Percentiles rank a stretch among this genome's conserved stretches.
Evolutionary conservation across 2,797 vertebrate genomes (phyloP).

Genomic region (Varecia variegata): DNA sequence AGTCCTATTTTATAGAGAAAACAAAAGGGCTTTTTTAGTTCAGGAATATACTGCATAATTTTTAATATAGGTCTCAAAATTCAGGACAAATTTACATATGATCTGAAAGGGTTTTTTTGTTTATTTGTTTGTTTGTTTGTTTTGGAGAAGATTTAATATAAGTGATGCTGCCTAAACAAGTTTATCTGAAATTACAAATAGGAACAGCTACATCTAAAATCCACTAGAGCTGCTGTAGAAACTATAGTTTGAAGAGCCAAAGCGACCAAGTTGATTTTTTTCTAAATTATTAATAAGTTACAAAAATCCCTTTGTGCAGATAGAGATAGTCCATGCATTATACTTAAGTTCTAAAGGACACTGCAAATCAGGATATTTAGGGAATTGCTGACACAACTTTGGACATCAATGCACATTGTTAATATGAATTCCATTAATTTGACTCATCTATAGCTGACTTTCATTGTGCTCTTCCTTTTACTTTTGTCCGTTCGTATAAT

Average conservation of each 20-base stretch:
- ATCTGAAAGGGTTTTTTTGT: neutral
- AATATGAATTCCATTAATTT: neutral
- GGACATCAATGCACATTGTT: neutral
- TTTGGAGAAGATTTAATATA: neutral
- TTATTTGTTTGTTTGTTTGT: neutral
- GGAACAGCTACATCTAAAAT: neutral
- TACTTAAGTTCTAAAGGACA: neutral
- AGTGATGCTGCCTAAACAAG: neutral
- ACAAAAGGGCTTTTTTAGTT: neutral
- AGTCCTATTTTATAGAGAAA: neutral
- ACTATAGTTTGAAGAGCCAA: neutral
- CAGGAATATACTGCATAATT: neutral
- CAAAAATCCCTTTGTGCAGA: neutral
- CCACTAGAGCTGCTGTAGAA: neutral
- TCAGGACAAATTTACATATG: neutral
- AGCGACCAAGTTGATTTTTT: neutral
- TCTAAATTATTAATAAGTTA: neutral
- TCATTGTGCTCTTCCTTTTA: neutral
- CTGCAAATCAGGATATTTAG: neutral
- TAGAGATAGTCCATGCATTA: neutral
- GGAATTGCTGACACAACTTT: neutral
- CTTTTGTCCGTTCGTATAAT: neutral
- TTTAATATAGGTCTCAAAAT: neutral
- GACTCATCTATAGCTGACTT: neutral
- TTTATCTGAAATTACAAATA: neutral